Base-by-base conservation (phyloP, 1,140 invertebrate genomes). In the Hormaphis cornu region DNA sequence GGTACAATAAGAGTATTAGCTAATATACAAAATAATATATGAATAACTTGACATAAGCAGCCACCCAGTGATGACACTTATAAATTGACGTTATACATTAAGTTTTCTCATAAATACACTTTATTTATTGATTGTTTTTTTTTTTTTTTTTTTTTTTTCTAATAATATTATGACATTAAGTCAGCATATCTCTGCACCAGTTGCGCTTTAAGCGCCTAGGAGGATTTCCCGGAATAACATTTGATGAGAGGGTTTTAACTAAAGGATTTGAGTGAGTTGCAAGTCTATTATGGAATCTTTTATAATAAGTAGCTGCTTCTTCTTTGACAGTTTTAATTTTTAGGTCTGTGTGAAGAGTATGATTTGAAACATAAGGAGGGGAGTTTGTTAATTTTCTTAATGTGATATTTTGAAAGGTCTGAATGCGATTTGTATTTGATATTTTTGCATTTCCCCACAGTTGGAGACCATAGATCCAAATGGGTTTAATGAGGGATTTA, bases 391-490 rank as follows among this genome's bases (percentile, higher is more conserved):
- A 35, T 20, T 14, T 70, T 42, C 69, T 33, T 10, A 70, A 26
- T 7, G 33, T 54, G 37, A 61, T 70, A 44, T 37, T 42, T 59
- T 70, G 69, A 46, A 58, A 70, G 3, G 22, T 12, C 72, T 77
- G 66, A 14, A 75, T 59, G 6, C 73, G 72, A 35, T 71, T 52
- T 28, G 74, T 71, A 37, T 75, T 76, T 30, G 73, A n/a, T n/a
- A n/a, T n/a, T n/a, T n/a, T n/a, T n/a, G n/a, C n/a, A 72, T 28
- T 75, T 20, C 74, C 75, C 75, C 75, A 77, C 16, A 77, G 61
- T 70, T 76, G 72, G 12, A 76, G 72, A 12, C 76, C 76, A 71
- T 77, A 76, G 18, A 69, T 75, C 74, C 75, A 77, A 14, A 76
- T 71, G 12, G 76, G 76, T 69, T 75, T 75, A 16, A 77, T 69